Base-by-base conservation (phyloP, 2,888 invertebrate genomes). In the Subacronicta megacephala region DNA sequence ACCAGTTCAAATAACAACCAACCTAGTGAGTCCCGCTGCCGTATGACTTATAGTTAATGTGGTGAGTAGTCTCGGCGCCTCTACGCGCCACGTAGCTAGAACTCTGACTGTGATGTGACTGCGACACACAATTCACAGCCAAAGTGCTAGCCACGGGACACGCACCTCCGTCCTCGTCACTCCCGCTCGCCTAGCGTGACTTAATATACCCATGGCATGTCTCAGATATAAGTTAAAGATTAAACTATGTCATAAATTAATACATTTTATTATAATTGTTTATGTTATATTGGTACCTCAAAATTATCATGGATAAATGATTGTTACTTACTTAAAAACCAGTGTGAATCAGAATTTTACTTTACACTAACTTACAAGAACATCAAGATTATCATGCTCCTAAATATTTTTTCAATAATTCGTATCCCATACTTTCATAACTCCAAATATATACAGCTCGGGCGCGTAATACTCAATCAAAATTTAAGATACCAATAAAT, bases 31-130 rank as follows among this genome's bases (percentile, higher is more conserved):
- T 60, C 62, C 77, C 61, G 60, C 40, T 18, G 62, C 49, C 42
- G 43, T 38, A 67, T 63, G 75, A 56, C 36, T 70, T 75, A 58
- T 52, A 66, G 52, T 37, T 57, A 62, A 72, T 62, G 57, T 44
- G 33, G 40, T 50, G 71, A 43, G 50, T 51, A 44, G 17, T 46
- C 46, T 37, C 62, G 72, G 75, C 60, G 58, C 62, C 20, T 23
- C 84, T 29, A 38, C 69, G 87, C 91, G 92, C 90, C 95, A 95
- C 96, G 94, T 92, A 97, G 97, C 97, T 97, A 97, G 97, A 97
- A 97, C 97, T 97, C 97, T 97, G 97, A 97, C 98, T 98, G 98
- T 98, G 98, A 98, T 98, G 97, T 97, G 97, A 96, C 61, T 75
- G 77, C 71, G 74, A 81, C 87, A 96, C 96, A 97, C 97, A 96